Evolutionary conservation across 2,888 invertebrate species (phyloP).

Genomic region (Apodemia mormo): DNA sequence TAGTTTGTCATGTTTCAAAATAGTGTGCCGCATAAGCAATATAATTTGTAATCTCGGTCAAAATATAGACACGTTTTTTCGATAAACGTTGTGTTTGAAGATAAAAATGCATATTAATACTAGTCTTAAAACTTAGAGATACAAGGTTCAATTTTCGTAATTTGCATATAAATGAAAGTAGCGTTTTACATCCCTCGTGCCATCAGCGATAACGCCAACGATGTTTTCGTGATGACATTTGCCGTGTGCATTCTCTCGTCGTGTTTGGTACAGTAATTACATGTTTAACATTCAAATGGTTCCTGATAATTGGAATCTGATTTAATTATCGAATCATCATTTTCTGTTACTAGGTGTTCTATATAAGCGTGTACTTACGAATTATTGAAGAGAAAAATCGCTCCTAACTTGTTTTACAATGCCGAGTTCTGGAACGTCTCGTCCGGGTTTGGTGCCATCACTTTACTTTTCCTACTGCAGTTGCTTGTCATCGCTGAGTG

Average conservation of each 20-base stretch:
- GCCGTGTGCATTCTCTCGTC: not conserved
- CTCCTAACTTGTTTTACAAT: too few species aligned
- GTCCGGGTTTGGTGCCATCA: too few species aligned
- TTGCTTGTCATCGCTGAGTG: too few species aligned
- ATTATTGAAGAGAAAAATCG: not conserved
- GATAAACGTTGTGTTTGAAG: not conserved
- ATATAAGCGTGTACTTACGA: not conserved
- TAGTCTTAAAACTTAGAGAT: too few species aligned
- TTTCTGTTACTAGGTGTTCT: not conserved
- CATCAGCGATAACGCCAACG: constrained; percentile 4
- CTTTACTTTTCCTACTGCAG: too few species aligned
- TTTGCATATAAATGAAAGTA: not conserved
- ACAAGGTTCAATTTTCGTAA: not conserved
- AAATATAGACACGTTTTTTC: too few species aligned
- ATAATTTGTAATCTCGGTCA: too few species aligned
- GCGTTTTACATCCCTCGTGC: not conserved
- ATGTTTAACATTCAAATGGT: not conserved
- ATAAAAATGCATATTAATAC: not conserved
- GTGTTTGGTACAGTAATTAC: not conserved
- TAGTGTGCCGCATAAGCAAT: too few species aligned
- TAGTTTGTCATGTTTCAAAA: too few species aligned
- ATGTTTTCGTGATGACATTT: not conserved
- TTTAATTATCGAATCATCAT: not conserved
- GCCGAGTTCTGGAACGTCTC: too few species aligned
- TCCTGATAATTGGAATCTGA: not conserved